Evolutionary conservation across 2,113 vertebrate genomes (phyloP).

Genomic region (Nyctibius bracteatus): DNA sequence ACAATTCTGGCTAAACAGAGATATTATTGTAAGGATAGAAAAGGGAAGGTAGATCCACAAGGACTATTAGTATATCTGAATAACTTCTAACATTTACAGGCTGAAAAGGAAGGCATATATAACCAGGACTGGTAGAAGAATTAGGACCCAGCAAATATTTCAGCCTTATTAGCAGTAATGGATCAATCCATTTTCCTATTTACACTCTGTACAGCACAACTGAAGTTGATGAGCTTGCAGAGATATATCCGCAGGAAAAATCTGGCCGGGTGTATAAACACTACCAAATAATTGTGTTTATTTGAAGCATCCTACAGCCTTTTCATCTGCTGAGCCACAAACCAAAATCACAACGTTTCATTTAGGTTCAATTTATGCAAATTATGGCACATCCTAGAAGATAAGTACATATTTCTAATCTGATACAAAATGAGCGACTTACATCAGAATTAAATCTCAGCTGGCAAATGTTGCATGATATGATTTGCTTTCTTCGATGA

Average conservation of each 20-base stretch:
- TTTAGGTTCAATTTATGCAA: constrained; percentile 28
- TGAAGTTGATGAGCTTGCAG: neutral
- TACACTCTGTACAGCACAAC: neutral
- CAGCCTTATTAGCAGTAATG: neutral
- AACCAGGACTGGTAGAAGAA: neutral
- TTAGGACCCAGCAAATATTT: neutral
- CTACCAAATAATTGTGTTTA: neutral
- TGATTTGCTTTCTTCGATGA: constrained; percentile 88
- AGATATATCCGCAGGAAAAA: neutral
- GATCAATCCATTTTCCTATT: neutral
- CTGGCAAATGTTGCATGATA: constrained; percentile 94
- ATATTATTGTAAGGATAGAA: neutral
- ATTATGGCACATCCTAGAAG: constrained; percentile 19
- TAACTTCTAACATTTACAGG: neutral
- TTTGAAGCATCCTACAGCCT: constrained; percentile 3
- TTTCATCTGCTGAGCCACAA: constrained; percentile 9
- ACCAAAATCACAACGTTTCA: neutral
- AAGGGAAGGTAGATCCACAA: neutral
- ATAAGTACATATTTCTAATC: constrained; percentile 46
- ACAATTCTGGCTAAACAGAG: neutral
- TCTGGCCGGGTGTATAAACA: neutral
- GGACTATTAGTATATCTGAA: neutral
- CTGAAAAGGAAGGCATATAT: neutral
- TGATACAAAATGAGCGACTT: constrained; percentile 74
- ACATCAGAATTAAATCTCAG: constrained; percentile 99